Evolutionary conservation across 2,888 invertebrate genomes (phyloP).

Genomic region (Galerucella calmariensis): DNA sequence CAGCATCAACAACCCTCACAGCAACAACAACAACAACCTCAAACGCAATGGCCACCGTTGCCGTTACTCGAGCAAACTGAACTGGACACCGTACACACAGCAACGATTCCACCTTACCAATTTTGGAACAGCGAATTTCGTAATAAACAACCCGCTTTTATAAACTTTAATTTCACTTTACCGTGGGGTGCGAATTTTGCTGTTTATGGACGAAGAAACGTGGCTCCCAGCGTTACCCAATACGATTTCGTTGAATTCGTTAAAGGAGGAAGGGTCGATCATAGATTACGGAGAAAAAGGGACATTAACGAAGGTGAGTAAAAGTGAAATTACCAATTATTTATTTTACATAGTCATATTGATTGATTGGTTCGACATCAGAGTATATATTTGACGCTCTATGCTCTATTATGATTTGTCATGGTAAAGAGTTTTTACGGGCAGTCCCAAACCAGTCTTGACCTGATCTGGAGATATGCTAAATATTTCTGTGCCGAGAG

Average conservation of each 20-base stretch:
- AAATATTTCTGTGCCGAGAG: too few species aligned
- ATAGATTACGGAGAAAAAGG: slow-evolving; percentile 70
- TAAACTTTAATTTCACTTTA: slow-evolving; percentile 81
- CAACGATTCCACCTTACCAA: slow-evolving; percentile 88
- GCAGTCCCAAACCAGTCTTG: too few species aligned
- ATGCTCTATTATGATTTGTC: too few species aligned
- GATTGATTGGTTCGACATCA: too few species aligned
- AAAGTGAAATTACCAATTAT: neutral
- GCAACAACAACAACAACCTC: slow-evolving; percentile 72
- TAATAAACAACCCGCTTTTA: slow-evolving; percentile 90
- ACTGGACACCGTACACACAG: slow-evolving; percentile 85
- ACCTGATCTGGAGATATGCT: too few species aligned
- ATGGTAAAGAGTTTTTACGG: too few species aligned
- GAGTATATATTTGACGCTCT: too few species aligned
- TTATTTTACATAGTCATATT: neutral
- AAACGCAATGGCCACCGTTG: slow-evolving; percentile 76
- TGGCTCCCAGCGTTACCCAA: slow-evolving; percentile 95
- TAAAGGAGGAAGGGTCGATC: slow-evolving; percentile 85
- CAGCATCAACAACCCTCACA: slow-evolving; percentile 75
- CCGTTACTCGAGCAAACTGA: slow-evolving; percentile 83
- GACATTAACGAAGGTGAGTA: slow-evolving; percentile 35
- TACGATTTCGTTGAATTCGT: slow-evolving; percentile 97
- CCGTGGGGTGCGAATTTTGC: slow-evolving; percentile 96
- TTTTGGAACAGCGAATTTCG: slow-evolving; percentile 95
- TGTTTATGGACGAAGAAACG: slow-evolving; percentile 93